Evolutionary conservation across 2,113 vertebrate genomes (phyloP), one percentile per base, ranked within the genome.

Genomic region (Siniperca chuatsi): DNA sequence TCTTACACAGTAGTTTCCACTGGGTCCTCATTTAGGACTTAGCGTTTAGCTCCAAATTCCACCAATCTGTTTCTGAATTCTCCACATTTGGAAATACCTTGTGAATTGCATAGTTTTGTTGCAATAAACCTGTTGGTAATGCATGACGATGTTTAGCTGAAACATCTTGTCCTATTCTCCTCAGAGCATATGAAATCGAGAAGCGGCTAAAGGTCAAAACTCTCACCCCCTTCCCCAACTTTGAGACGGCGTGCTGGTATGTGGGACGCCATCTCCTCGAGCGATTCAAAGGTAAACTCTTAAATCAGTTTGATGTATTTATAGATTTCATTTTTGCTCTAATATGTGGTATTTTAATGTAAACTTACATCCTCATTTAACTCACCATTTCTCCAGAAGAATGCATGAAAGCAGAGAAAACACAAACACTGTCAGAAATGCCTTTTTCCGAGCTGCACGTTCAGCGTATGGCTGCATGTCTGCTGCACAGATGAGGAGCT

Each of bases 111-210:
- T 25, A 21, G 16, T 76, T 29, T 80, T 79, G 68, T 48, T 76
- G 70, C 44, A 74, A 54, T 74, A 71, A 86, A 84, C 11, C 10
- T 16, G 25, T 8, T 2, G 57, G 3, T 79, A 48, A 77, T 75
- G 64, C 4, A 20, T 35, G 69, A 33, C 48, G 8, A 10, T 82
- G 52, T 90, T 75, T 25, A 48, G 42, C 57, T 78, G 44, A 80
- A 58, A 29, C 73, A 65, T 70, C 54, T 62, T 25, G 35, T 76
- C 88, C 95, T 54, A 46, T 94, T 90, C 93, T 42, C 94, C 94
- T 81, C 96, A 99, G 98, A 95, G 98, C 98, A 0, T 99, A 99
- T n/a, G 98, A 99, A 91, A 97, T 99, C 44, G 97, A 99, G 92
- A 97, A 97, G 88, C 94, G 97, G 82, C 92, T 99, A 91, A 99